phyloP scores from a whole-genome alignment of 2,113 vertebrate species.

The Toxotes chatareus region DNA sequence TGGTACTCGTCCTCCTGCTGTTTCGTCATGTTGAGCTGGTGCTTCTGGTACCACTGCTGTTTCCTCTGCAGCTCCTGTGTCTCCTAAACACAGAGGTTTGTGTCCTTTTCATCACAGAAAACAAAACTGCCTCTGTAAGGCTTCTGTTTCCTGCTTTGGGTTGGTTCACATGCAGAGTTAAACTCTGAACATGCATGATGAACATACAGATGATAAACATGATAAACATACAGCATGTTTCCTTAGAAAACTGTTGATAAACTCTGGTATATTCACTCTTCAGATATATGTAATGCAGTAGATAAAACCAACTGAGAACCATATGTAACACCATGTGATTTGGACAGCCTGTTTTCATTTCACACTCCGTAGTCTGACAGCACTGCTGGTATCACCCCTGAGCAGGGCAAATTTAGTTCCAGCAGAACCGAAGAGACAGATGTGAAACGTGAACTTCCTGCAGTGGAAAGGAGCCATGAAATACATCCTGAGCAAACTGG shows the following conservation, averaged over 20 bases:
- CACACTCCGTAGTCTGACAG: no score
- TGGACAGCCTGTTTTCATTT: no score
- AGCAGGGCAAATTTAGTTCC: no score
- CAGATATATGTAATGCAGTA: no score
- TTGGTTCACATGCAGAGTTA: neutral
- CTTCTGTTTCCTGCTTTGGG: no score
- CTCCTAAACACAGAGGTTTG: slow-evolving; percentile 53
- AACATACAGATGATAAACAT: neutral
- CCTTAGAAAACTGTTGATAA: neutral
- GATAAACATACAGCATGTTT: neutral
- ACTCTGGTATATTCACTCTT: neutral
- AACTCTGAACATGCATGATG: neutral
- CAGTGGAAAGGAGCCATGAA: neutral
- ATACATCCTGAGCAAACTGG: neutral
- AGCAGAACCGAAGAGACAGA: neutral
- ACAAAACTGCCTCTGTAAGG: no score
- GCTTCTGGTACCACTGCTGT: slow-evolving; percentile 85
- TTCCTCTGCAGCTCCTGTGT: slow-evolving; percentile 84
- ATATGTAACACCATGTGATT: no score
- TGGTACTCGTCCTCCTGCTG: slow-evolving; percentile 81
- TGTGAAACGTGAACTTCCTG: neutral
- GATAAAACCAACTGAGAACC: no score
- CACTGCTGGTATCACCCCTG: no score
- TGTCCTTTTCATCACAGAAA: neutral
- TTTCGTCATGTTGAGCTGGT: slow-evolving; percentile 69